Conservation (phyloP, 2,797 vertebrate species). For the Siniperca undulata region DNA sequence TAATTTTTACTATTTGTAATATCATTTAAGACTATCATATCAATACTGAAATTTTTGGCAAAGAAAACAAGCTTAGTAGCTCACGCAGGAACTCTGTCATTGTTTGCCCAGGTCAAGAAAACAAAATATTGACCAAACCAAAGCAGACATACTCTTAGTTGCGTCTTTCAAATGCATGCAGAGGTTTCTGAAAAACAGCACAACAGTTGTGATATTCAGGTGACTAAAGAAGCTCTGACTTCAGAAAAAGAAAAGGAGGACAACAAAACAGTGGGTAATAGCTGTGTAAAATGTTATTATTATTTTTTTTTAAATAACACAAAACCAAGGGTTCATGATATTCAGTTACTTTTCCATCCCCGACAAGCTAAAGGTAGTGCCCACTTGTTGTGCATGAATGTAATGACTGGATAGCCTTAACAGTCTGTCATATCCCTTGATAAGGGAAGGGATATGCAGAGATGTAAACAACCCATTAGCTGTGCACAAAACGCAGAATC, state of each 20-base stretch:
- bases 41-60: not conserved
- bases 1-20: not conserved
- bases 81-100: not conserved
- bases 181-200: slow-evolving; percentile 24
- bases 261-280: slow-evolving; percentile 15
- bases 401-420: not conserved
- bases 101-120: slow-evolving; percentile 8
- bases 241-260: not conserved
- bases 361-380: not conserved
- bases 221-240: slow-evolving; percentile 7
- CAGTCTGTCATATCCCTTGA: not conserved
- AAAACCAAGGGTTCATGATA: slow-evolving; percentile 29
- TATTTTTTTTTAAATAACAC: slow-evolving; percentile 19
- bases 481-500: not conserved
- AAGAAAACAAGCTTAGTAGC: not conserved
- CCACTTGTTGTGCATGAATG: slow-evolving; percentile 11
- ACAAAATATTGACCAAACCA: slow-evolving; percentile 18
- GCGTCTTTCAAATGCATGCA: slow-evolving; percentile 17
- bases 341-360: slow-evolving; percentile 37
- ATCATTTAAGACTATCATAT: not conserved
- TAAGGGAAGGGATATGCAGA: not conserved
- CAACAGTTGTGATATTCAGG: slow-evolving; percentile 14
- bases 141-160: not conserved
- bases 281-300: not conserved
- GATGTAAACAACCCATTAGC: not conserved